These are phyloP conservation scores for Vultur gryphus DNA, from an alignment of 2,797 vertebrate species.

Conservation along the genomic window DNA sequence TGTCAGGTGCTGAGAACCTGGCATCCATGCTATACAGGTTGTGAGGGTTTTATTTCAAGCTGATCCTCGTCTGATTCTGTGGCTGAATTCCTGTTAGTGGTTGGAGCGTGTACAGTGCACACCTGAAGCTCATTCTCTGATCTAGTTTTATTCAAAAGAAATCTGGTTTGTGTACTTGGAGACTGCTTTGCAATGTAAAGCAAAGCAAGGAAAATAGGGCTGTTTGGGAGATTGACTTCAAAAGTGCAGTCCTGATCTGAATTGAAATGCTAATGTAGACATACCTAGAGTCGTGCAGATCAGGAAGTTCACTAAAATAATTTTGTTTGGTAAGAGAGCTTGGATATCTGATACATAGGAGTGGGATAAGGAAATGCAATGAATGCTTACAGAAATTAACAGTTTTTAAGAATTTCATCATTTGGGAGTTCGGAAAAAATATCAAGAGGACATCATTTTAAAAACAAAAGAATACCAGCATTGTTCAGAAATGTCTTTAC, in stretches of 20 bases:
- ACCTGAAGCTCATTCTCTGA: not conserved
- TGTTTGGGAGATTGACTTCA: not conserved
- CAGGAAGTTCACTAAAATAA: not conserved
- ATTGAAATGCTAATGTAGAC: not conserved
- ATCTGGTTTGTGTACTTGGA: not conserved
- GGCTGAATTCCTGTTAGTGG: not conserved
- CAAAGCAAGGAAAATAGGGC: not conserved
- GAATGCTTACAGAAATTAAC: not conserved
- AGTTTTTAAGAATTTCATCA: not conserved
- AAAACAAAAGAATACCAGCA: not conserved
- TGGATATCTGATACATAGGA: not conserved
- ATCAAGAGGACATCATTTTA: not conserved
- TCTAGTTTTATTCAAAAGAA: not conserved
- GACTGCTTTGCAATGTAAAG: slow-evolving; percentile 29
- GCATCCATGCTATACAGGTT: not conserved
- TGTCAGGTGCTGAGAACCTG: not conserved
- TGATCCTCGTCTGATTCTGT: not conserved
- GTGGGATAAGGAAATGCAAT: not conserved
- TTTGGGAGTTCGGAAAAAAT: not conserved
- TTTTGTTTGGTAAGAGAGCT: not conserved
- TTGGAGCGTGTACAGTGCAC: not conserved
- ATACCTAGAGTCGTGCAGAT: not conserved
- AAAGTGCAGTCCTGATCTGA: not conserved
- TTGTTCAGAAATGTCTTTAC: not conserved
- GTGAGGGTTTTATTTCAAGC: slow-evolving; percentile 8